Evolutionary conservation across 1,140 invertebrate genomes (phyloP), one percentile per base, ranked within the genome.

Genomic region (Cydia amplana): DNA sequence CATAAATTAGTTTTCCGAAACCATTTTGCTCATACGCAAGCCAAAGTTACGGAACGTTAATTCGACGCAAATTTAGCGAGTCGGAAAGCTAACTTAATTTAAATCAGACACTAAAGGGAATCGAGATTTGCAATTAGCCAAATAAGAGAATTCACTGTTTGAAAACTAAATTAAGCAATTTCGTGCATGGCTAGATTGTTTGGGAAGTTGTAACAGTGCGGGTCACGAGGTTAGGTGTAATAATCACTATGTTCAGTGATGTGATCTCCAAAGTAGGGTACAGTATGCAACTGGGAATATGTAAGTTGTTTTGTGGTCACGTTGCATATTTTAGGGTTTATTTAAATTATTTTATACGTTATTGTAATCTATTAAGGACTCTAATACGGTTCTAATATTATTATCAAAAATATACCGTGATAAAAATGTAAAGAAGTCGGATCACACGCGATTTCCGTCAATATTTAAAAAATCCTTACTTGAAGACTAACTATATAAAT

Each of bases 91-190:
- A 67, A 67, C 64, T 36, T 70, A 70, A 70, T 70, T 70, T 70
- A 70, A 70, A 70, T 70, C 65, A 70, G 65, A 70, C 65, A 70
- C 65, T 70, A 70, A 70, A 70, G 65, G 65, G 65, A 70, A 70
- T 70, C 65, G 65, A 70, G 65, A 70, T 70, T 70, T 70, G 65
- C 65, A 70, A 70, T 70, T 70, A 70, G 32, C 65, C 36, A 70
- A 70, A 70, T 70, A 70, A 70, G 65, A 70, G 65, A 70, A 70
- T 70, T 70, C 65, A 70, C 65, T 70, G 65, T 70, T 70, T 70
- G 65, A 70, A 70, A 70, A 70, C 65, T 70, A 70, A 70, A 70
- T 70, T 70, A 70, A 70, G 65, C 65, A 70, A 70, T 70, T 70
- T 70, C 65, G 65, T 70, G 65, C 65, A 70, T 70, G 65, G 65